Evolutionary conservation across 2,797 vertebrate genomes (phyloP), one percentile per base, ranked within the genome.

Genomic region (Hozukius guyotensis): DNA sequence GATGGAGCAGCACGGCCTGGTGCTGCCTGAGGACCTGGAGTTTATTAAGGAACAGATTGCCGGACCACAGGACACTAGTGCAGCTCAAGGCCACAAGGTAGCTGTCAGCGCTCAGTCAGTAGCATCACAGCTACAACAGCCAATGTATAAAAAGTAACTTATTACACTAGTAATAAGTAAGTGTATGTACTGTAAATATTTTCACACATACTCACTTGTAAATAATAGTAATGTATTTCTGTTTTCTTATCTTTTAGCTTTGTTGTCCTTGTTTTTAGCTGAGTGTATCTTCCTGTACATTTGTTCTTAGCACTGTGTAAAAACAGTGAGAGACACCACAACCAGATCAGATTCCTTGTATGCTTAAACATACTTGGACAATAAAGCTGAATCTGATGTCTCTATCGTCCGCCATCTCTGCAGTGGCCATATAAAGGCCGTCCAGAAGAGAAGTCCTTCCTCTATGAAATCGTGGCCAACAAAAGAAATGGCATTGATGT

Each of bases 381-480:
- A 9, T 22, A 22, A 62, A 29, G 22, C 53, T 22, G 12, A 76
- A 24, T 56, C 4, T 73, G 4, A 75, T 67, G 14, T 4, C 2
- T 0, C 9, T 52, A 0, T 65, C 36, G 8, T 64, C 63, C 12
- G 2, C 27, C 22, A 6, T 87, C 29, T 76, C 80, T 9, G 10
- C 74, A 99, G 97, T 98, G 97, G 98, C 94, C 81, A 0, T 99
- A 98, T 80, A 85, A 66, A 81, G 99, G 98, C 56, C 95, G 98
- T 4, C 49, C 91, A 32, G 78, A 95, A 88, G 95, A 97, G 60
- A 99, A 99, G 82, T 96, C 97, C 74, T 99, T 99, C 94, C 96
- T 99, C 24, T 99, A 99, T 65, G 97, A 99, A 85, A 97, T 99
- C 4, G 98, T 99, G 16, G 97, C 98, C 57, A 99, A 99, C 93